These are phyloP conservation scores for Troides helena DNA, from an alignment of 2,888 invertebrate species.

Conservation along the genomic window DNA sequence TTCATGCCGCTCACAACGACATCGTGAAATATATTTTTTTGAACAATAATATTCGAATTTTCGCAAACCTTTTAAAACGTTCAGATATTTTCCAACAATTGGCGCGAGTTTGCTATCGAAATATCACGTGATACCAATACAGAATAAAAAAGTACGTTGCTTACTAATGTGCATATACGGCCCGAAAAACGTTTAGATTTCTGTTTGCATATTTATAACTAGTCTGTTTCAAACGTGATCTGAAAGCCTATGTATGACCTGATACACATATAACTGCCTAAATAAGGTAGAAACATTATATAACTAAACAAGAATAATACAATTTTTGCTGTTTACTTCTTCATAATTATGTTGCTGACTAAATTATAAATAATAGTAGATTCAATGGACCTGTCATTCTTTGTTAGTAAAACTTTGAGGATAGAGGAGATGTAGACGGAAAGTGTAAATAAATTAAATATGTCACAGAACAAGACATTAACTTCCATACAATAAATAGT, in stretches of 20 bases:
- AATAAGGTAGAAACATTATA: background rate
- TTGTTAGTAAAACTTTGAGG: too few relatives aligned
- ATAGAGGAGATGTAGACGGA: too few relatives aligned
- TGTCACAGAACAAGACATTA: too few relatives aligned
- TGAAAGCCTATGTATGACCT: background rate
- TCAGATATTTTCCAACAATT: background rate
- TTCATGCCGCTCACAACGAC: background rate
- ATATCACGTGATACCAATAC: background rate
- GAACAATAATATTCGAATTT: background rate
- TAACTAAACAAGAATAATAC: background rate
- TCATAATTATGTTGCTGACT: too few relatives aligned
- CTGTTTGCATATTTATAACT: background rate
- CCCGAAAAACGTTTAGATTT: conserved; percentile 8
- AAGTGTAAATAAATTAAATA: too few relatives aligned
- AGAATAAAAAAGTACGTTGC: conserved; percentile 9
- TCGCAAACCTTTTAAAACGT: background rate
- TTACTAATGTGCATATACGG: conserved; percentile 13
- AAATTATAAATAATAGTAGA: too few relatives aligned
- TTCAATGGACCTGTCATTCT: too few relatives aligned
- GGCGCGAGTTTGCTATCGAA: background rate
- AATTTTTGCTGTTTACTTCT: too few relatives aligned
- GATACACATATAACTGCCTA: background rate
- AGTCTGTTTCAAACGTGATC: background rate
- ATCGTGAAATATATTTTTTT: background rate
- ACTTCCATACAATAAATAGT: too few relatives aligned